Conservation (phyloP, 2,797 vertebrate genomes). For the Gambelia wislizenii region DNA sequence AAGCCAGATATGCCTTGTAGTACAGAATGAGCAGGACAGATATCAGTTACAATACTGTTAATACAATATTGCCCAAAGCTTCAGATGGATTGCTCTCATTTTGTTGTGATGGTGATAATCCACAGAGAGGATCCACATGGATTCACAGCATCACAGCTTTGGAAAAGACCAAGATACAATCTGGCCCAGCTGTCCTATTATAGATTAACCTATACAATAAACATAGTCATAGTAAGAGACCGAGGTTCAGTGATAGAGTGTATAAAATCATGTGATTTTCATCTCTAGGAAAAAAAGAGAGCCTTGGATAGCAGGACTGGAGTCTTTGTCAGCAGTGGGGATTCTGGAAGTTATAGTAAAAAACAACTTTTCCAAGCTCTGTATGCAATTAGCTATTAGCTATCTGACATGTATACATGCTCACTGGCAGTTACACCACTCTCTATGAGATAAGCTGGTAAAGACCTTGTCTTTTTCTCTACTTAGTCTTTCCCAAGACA, state of each 20-base stretch:
- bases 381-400: neutral
- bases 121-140: neutral
- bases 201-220: neutral
- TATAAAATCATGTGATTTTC: neutral
- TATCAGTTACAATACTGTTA: neutral
- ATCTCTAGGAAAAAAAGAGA: neutral
- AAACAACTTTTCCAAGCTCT: neutral
- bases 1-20: neutral
- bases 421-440: neutral
- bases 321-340: neutral
- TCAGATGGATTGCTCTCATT: neutral
- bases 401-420: neutral
- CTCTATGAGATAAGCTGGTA: neutral
- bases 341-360: too few species aligned
- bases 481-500: neutral
- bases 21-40: neutral
- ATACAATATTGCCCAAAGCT: neutral
- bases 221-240: neutral
- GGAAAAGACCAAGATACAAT: neutral
- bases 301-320: neutral
- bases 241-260: neutral
- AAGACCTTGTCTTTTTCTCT: neutral
- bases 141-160: neutral
- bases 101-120: neutral
- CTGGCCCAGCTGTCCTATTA: neutral